Conservation (phyloP, 2,113 vertebrate species). For the Ceyx cyanopectus region DNA sequence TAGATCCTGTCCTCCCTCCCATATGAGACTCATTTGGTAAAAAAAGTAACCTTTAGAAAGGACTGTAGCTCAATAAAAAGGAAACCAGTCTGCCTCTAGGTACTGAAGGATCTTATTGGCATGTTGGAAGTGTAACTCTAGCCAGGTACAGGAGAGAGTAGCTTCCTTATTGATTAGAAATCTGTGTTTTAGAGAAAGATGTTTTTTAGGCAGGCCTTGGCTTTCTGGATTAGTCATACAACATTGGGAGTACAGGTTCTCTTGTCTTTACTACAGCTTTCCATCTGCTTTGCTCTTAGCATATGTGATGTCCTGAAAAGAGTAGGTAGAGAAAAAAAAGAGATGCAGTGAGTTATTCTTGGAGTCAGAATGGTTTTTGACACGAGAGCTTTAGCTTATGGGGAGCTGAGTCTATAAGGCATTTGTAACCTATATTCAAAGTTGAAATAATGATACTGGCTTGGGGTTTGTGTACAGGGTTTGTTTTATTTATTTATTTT, state of each 20-base stretch:
- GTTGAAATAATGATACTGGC: neutral
- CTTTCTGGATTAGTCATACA: neutral
- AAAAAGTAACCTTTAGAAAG: neutral
- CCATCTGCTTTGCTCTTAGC: neutral
- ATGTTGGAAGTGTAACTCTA: neutral
- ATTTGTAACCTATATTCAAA: slow-evolving; percentile 5
- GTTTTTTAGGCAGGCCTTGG: neutral
- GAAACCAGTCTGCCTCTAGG: neutral
- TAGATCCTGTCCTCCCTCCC: neutral
- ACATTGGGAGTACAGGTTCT: neutral
- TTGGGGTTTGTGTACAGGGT: neutral
- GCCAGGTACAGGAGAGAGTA: neutral
- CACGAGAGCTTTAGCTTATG: neutral
- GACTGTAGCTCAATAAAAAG: neutral
- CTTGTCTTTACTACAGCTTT: neutral
- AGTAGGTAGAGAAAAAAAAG: neutral
- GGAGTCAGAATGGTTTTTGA: neutral
- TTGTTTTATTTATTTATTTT: neutral
- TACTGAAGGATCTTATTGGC: neutral
- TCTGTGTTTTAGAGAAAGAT: neutral
- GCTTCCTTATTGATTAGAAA: neutral
- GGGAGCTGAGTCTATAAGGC: neutral
- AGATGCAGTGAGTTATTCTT: neutral
- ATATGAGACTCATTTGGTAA: neutral
- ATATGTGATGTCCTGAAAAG: neutral